Percentiles rank a stretch among this genome's conserved stretches.
These are phyloP conservation scores for Heliconius eleuchia DNA, from an alignment of 1,140 invertebrate species.

Conservation along the genomic window DNA sequence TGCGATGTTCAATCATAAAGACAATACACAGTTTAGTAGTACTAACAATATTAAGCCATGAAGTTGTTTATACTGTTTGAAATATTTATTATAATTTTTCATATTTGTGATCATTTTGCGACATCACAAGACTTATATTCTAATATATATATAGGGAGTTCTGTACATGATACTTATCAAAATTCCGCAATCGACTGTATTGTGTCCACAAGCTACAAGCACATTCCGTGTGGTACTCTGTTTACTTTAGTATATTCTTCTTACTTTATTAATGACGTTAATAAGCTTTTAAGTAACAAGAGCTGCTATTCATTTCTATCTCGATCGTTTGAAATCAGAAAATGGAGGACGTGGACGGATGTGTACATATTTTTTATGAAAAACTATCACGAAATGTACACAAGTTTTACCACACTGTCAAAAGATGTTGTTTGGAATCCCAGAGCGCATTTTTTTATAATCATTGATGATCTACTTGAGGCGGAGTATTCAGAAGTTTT, in stretches of 20 bases:
- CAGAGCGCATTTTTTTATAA: slow-evolving; percentile 31
- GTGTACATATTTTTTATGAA: slow-evolving; percentile 31
- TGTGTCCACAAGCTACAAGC: slow-evolving; percentile 10
- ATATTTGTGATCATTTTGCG: neutral
- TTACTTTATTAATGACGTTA: slow-evolving; percentile 1
- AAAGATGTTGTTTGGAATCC: slow-evolving; percentile 37
- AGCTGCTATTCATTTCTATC: slow-evolving; percentile 22
- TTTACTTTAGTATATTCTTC: slow-evolving; percentile 27
- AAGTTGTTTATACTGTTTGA: neutral
- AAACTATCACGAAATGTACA: slow-evolving; percentile 19
- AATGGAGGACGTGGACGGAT: neutral
- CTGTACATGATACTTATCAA: neutral
- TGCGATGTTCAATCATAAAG: neutral
- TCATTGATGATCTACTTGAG: slow-evolving; percentile 25
- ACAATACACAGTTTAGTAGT: neutral
- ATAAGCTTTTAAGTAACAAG: slow-evolving; percentile 22
- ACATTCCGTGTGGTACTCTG: slow-evolving; percentile 25
- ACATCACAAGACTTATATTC: neutral
- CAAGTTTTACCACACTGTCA: slow-evolving; percentile 19
- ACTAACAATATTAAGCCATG: neutral
- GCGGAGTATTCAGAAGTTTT: neutral
- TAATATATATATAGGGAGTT: neutral
- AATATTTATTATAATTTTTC: neutral
- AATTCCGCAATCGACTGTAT: slow-evolving; percentile 27
- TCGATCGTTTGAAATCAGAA: slow-evolving; percentile 23